Evolutionary conservation across 2,113 vertebrate genomes (phyloP).

Genomic region (Otis tarda): DNA sequence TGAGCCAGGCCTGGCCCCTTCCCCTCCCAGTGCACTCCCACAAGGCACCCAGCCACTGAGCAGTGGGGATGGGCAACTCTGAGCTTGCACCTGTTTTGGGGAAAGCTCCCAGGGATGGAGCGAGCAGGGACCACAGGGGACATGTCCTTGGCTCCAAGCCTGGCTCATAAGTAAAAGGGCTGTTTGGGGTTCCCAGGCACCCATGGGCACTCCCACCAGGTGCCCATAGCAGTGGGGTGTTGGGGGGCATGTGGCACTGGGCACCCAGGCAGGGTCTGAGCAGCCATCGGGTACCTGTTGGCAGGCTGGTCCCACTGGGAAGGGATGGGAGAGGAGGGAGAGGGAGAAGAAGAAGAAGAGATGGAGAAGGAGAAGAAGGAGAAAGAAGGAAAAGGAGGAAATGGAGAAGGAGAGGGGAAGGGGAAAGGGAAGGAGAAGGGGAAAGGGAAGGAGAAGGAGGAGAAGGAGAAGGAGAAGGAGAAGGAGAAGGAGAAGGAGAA

Average conservation of each 20-base stretch:
- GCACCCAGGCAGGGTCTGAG: neutral
- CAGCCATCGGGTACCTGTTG: neutral
- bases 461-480: neutral
- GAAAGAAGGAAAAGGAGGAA: neutral
- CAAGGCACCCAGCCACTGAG: neutral
- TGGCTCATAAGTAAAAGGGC: neutral
- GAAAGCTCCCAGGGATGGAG: neutral
- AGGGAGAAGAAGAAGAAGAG: neutral
- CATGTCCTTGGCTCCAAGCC: neutral
- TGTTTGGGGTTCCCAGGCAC: neutral
- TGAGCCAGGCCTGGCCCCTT: neutral
- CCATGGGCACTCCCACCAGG: neutral
- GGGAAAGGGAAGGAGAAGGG: neutral
- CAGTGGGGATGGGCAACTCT: rapidly evolving
- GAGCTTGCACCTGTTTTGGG: neutral
- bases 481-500: neutral
- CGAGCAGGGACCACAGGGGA: neutral
- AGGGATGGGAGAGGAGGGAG: neutral
- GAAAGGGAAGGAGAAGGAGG: neutral
- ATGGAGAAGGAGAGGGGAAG: too few species aligned
- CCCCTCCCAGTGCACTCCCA: neutral
- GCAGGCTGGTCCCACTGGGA: neutral
- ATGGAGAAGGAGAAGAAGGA: neutral
- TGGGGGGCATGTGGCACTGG: neutral
- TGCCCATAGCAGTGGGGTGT: neutral